phyloP scores from a whole-genome alignment of 2,888 invertebrate genomes.

The Mayetiola destructor region DNA sequence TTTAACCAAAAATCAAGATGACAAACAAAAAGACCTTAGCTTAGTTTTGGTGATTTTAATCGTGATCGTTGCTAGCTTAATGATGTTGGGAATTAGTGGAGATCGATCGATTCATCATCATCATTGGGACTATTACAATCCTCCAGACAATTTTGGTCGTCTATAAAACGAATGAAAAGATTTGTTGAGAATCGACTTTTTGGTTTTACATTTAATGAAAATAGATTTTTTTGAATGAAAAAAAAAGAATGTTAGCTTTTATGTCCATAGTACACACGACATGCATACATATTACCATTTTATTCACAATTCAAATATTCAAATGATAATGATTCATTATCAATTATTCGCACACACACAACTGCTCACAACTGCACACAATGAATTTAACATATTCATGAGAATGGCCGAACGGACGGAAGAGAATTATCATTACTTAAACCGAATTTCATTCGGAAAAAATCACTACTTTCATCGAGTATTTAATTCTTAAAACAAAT shows the following conservation, averaged over 20 bases:
- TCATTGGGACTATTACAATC: conserved; percentile 81
- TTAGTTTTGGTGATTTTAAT: conserved; percentile 65
- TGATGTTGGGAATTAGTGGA: conserved; percentile 58
- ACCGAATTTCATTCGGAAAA: neutral
- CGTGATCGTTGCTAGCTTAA: conserved; percentile 59
- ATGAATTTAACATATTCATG: too few relatives aligned
- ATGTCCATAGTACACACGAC: too few relatives aligned
- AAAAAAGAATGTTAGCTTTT: neutral
- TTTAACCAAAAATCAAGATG: conserved; percentile 35
- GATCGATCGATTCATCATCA: conserved; percentile 62
- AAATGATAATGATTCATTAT: neutral
- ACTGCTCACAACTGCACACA: too few relatives aligned
- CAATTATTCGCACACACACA: neutral
- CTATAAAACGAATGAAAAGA: neutral
- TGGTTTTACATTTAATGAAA: neutral
- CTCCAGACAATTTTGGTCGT: conserved; percentile 47
- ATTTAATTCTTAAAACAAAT: neutral
- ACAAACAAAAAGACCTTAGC: conserved; percentile 57
- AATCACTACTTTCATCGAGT: neutral
- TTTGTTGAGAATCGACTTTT: neutral
- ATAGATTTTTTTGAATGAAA: neutral
- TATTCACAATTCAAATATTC: neutral
- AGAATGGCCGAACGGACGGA: too few relatives aligned
- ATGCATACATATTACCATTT: neutral
- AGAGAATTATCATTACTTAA: neutral